Conservation (phyloP, 1,140 invertebrate genomes). For the Apis dorsata region DNA sequence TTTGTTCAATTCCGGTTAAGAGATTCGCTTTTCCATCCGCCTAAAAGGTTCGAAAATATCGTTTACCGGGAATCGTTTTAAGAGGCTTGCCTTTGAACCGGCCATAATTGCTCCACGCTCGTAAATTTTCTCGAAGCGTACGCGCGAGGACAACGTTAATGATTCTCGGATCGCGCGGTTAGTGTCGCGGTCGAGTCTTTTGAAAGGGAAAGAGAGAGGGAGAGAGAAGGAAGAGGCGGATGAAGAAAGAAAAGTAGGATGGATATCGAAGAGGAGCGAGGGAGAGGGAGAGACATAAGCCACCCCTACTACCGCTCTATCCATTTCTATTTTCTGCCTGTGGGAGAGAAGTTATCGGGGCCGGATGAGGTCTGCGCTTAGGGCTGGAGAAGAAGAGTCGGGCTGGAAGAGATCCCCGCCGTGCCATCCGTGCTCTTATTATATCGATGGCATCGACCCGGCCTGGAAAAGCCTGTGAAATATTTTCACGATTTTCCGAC, state of each 20-base stretch:
- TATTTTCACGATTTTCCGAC: slow-evolving; percentile 73
- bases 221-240: neutral
- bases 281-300: slow-evolving; percentile 22
- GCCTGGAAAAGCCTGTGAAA: slow-evolving; percentile 67
- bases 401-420: neutral
- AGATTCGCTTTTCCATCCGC: neutral
- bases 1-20: too few relatives aligned
- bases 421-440: slow-evolving; percentile 50
- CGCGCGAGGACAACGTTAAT: slow-evolving; percentile 23
- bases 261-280: slow-evolving; percentile 4
- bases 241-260: slow-evolving; percentile 9
- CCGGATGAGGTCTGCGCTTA: slow-evolving; percentile 31
- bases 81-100: slow-evolving; percentile 8
- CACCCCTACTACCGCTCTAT: slow-evolving; percentile 29
- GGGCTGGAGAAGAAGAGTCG: slow-evolving; percentile 5
- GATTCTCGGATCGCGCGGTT: slow-evolving; percentile 26
- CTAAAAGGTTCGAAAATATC: neutral
- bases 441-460: slow-evolving; percentile 58
- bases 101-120: slow-evolving; percentile 12
- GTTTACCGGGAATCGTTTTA: slow-evolving; percentile 5
- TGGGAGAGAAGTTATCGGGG: slow-evolving; percentile 36
- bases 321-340: slow-evolving; percentile 49
- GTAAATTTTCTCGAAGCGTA: slow-evolving; percentile 27
- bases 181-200: neutral
- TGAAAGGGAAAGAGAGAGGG: neutral